A percentile compares a stretch with the other conserved stretches of the same genome.
Conservation (phyloP, 1,140 invertebrate species). For the Macrotrachela quadricornifera region DNA sequence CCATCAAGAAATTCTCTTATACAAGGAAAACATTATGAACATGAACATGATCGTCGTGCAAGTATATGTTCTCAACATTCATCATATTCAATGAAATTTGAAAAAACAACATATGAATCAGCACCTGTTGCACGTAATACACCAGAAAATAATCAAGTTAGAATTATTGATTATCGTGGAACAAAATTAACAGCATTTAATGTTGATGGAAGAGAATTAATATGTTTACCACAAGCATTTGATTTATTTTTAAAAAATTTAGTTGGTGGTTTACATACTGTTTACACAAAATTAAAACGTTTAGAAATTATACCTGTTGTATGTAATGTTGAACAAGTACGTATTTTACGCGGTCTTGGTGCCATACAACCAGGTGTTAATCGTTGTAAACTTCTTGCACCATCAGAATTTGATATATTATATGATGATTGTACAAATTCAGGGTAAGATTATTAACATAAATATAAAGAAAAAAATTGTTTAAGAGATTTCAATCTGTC, state of each 20-base stretch:
- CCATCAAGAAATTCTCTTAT: too few relatives aligned
- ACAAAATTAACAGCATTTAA: conserved; percentile 81
- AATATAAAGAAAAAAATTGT: neutral
- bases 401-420: conserved; percentile 92
- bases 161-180: conserved; percentile 1
- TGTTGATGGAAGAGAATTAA: conserved; percentile 80
- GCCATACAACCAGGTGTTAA: conserved; percentile 97
- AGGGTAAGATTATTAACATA: conserved; percentile 50
- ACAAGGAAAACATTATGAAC: too few relatives aligned
- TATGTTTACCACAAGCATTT: conserved; percentile 88
- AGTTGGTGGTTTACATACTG: conserved; percentile 89
- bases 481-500: neutral
- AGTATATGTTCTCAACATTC: too few relatives aligned
- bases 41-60: too few relatives aligned
- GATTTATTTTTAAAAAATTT: conserved; percentile 93
- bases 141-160: conserved; percentile 6
- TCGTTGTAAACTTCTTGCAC: conserved; percentile 88
- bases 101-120: neutral
- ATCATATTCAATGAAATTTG: too few relatives aligned
- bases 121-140: conserved; percentile 7
- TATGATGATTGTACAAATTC: conserved; percentile 98
- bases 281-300: conserved; percentile 93
- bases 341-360: conserved; percentile 79
- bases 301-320: conserved; percentile 92
- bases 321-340: conserved; percentile 93